Evolutionary conservation across 2,113 vertebrate species (phyloP).

Genomic region (human): DNA sequence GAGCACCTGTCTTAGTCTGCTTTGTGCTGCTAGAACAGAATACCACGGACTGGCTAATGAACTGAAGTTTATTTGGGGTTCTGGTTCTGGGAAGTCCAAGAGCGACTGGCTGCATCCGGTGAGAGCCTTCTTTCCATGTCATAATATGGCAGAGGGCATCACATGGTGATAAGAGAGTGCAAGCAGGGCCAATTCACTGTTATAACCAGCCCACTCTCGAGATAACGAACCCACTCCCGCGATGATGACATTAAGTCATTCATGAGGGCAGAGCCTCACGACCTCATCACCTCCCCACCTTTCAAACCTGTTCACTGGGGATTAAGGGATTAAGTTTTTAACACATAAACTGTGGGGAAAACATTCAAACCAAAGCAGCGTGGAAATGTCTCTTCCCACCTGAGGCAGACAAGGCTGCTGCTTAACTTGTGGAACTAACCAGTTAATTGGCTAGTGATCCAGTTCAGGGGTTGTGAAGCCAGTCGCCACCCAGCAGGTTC

Average conservation of each 20-base stretch:
- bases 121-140: not conserved
- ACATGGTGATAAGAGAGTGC: not conserved
- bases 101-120: not conserved
- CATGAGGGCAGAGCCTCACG: not conserved
- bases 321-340: not conserved
- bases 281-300: not conserved
- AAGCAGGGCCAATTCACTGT: not conserved
- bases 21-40: not conserved
- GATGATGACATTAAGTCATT: not conserved
- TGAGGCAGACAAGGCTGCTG: not conserved
- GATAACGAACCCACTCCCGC: not conserved
- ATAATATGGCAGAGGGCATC: not conserved
- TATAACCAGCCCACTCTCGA: not conserved
- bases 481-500: not conserved
- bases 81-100: not conserved
- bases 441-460: not conserved
- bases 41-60: not conserved
- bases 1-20: too few species aligned
- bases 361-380: not conserved
- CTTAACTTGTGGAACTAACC: not conserved
- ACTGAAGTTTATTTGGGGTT: not conserved
- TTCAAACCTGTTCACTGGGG: not conserved
- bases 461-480: not conserved
- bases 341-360: not conserved
- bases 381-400: fast-evolving